Percentiles rank a stretch among this genome's conserved stretches.
phyloP scores from a whole-genome alignment of 2,113 vertebrate species.

The Oxyura jamaicensis region DNA sequence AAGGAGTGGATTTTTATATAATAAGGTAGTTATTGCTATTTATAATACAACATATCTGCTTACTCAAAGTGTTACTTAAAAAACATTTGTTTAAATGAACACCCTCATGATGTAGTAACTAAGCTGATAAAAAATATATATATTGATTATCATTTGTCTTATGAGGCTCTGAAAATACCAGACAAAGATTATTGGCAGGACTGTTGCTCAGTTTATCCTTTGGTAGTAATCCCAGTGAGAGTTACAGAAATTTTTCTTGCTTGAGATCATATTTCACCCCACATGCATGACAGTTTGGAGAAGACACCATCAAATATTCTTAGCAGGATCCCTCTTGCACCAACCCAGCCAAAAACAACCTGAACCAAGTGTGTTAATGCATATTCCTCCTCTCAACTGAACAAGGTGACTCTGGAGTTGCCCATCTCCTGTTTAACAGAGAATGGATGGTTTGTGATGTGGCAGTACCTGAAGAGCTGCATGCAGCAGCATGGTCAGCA shows the following conservation, averaged over 20 bases:
- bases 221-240: background rate
- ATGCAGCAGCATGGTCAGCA: background rate
- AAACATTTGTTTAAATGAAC: background rate
- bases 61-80: background rate
- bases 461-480: rapidly evolving
- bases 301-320: background rate
- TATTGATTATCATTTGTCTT: background rate
- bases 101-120: background rate
- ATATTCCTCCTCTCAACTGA: rapidly evolving
- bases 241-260: background rate
- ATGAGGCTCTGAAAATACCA: background rate
- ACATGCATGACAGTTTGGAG: background rate
- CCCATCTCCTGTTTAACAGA: rapidly evolving
- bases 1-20: background rate
- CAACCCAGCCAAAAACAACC: background rate
- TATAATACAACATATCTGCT: background rate
- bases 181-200: background rate
- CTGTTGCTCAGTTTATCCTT: background rate
- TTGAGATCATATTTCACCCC: background rate
- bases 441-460: background rate
- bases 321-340: background rate
- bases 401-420: rapidly evolving
- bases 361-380: rapidly evolving
- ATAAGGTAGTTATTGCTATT: background rate
- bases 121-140: background rate